A percentile compares a stretch with the other conserved stretches of the same genome.
Conservation (phyloP, 1,140 invertebrate species). For the Acyrthosiphon pisum region DNA sequence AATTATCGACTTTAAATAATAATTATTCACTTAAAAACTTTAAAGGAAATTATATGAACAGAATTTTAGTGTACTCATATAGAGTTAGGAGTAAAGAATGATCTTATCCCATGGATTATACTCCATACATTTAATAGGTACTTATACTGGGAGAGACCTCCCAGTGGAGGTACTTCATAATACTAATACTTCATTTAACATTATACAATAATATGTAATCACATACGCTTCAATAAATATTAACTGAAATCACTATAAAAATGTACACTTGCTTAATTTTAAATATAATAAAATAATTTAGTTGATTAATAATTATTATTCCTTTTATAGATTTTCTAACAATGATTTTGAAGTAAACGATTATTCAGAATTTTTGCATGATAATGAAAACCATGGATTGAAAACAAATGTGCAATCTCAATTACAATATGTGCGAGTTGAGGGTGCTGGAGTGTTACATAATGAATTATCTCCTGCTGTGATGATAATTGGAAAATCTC, state of each 20-base stretch:
- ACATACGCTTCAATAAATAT: neutral
- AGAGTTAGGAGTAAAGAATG: no score
- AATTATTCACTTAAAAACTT: neutral
- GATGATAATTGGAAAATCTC: slow-evolving; percentile 85
- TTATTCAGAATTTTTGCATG: slow-evolving; percentile 82
- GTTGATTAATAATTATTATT: neutral
- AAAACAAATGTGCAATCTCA: slow-evolving; percentile 74
- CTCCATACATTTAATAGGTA: no score
- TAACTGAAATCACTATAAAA: neutral
- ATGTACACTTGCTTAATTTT: neutral
- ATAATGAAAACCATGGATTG: slow-evolving; percentile 77
- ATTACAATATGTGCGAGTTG: slow-evolving; percentile 84
- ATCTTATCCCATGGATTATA: no score
- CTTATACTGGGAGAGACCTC: no score
- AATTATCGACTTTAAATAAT: neutral
- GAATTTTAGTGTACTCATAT: no score
- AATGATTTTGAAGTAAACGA: slow-evolving; percentile 87
- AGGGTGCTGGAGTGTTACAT: slow-evolving; percentile 95
- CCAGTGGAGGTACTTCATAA: neutral
- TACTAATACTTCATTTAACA: neutral
- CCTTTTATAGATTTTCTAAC: slow-evolving; percentile 76
- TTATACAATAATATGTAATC: neutral
- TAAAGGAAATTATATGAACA: neutral
- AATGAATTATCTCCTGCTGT: slow-evolving; percentile 93
- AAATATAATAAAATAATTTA: slow-evolving; percentile 53